A percentile compares a stretch with the other conserved stretches of the same genome.
These are phyloP conservation scores for Myotis daubentonii DNA, from an alignment of 2,797 vertebrate genomes.

Conservation along the genomic window DNA sequence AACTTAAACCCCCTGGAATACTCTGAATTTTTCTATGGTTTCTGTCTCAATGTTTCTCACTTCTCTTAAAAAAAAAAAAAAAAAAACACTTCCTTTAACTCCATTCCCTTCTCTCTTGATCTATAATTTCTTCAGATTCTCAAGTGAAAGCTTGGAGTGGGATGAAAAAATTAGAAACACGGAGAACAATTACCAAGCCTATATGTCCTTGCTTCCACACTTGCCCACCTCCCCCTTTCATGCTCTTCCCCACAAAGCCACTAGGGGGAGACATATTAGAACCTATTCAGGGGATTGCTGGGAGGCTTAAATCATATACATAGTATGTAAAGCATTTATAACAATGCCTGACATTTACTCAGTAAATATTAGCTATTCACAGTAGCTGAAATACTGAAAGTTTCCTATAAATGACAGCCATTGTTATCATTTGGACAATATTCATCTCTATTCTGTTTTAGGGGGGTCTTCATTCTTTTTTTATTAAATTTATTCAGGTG, in stretches of 20 bases:
- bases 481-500: neutral
- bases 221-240: neutral
- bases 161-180: neutral
- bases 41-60: neutral
- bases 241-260: neutral
- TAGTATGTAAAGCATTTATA: neutral
- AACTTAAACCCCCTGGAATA: neutral
- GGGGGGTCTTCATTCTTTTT: neutral
- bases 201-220: neutral
- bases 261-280: neutral
- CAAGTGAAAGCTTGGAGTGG: neutral
- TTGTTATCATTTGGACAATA: neutral
- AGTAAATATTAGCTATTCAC: neutral
- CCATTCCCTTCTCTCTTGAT: neutral
- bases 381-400: neutral
- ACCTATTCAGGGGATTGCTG: neutral
- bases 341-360: neutral
- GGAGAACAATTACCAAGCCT: neutral
- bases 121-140: neutral
- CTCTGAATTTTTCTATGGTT: neutral
- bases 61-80: neutral
- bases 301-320: neutral
- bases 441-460: neutral
- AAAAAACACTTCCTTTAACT: neutral
- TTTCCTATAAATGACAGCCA: neutral